Base-by-base conservation (phyloP, 2,113 vertebrate genomes). In the Diglossa brunneiventris region DNA sequence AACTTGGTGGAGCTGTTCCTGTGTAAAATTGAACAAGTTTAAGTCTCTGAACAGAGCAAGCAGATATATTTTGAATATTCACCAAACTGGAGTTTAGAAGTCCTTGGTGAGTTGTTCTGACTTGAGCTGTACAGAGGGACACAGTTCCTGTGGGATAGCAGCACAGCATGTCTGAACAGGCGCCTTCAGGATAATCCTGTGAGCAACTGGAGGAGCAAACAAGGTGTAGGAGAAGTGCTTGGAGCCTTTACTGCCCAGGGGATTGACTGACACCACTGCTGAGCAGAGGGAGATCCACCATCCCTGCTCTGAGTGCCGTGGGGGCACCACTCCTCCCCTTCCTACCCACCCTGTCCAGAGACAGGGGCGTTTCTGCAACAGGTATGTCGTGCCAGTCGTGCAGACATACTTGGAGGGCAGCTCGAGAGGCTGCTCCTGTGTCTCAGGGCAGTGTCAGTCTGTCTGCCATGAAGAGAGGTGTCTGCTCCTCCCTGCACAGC, bases 281-380 rank as follows among this genome's bases (percentile, higher is more conserved):
- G 52, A 39, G 37, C 19, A 11, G 6, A 46, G 13, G 4, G 15
- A 67, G 56, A 6, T 5, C 39, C 26, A 15, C 39, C 47, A 41
- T 7, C 55, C 44, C 55, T 42, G 62, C 3, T 61, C 21, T 21
- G 62, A 46, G 87, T 21, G 69, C 22, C 2, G 16, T 8, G 30
- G 61, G 16, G 18, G 35, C 55, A 17, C 14, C 3, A 7, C 63
- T 86, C 76, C 26, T 4, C 31, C n/a, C 59, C 19, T 14, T 1
- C 2, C 39, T 44, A 58, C 39, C 19, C 0, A 0, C 2, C 0
- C 42, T 42, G 33, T 7, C 15, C n/a, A 3, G 30, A 7, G 20
- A 27, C 62, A 13, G n/a, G 56, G 62, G 39, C 28, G 4, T 17
- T 44, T 18, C 68, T 44, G 69, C 58, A 24, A 9, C 58, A 41